Percentiles rank a stretch among this genome's conserved stretches.
Evolutionary conservation across 2,797 vertebrate species (phyloP).

Genomic region (Natrix natrix): DNA sequence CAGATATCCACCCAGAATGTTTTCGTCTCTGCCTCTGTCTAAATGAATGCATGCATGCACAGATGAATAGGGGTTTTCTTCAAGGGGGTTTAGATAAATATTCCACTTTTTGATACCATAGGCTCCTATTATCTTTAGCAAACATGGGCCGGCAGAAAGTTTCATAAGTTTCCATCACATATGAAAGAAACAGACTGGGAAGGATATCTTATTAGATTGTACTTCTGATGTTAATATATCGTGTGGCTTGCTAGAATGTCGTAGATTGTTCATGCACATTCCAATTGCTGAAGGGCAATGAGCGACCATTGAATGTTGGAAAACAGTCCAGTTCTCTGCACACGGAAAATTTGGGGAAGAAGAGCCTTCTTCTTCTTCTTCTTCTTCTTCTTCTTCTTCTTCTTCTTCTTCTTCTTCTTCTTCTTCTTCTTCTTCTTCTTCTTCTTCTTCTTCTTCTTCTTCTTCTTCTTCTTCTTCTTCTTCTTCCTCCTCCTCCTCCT

Average conservation of each 20-base stretch:
- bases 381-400: no score
- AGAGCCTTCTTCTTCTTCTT: no score
- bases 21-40: background rate
- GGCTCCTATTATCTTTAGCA: background rate
- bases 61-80: background rate
- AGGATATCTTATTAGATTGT: background rate
- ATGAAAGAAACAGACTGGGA: background rate
- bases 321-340: background rate
- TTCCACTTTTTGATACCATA: background rate
- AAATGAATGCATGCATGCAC: background rate
- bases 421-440: no score
- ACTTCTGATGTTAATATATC: background rate
- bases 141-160: background rate
- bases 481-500: accelerated
- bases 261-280: background rate
- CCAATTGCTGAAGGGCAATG: background rate
- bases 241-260: background rate
- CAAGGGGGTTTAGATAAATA: background rate
- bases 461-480: no score
- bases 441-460: no score
- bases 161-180: background rate
- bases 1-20: background rate
- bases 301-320: background rate
- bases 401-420: no score
- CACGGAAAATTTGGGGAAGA: no score